Evolutionary conservation across 1,140 invertebrate genomes (phyloP).

Genomic region (Cydia amplana): DNA sequence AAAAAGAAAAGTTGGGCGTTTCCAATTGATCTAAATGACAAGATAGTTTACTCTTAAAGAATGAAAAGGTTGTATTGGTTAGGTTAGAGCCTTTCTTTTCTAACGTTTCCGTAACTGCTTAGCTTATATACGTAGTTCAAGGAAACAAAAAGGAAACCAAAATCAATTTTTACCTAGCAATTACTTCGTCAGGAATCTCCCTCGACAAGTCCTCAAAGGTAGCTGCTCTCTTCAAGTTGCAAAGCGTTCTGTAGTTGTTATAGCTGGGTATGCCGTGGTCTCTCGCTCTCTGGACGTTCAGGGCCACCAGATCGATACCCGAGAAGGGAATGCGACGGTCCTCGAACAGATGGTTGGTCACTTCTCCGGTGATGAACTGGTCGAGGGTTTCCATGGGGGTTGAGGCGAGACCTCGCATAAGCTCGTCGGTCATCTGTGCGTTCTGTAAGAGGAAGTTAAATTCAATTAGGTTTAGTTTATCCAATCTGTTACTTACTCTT

Average conservation of each 20-base stretch:
- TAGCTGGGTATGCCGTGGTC: constrained; percentile 93
- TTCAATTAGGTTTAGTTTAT: too few species aligned
- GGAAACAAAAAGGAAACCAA: neutral
- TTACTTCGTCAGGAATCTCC: constrained; percentile 92
- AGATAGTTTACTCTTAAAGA: too few species aligned
- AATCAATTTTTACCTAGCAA: constrained; percentile 79
- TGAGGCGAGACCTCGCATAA: constrained; percentile 91
- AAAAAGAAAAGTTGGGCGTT: too few species aligned
- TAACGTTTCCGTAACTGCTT: too few species aligned
- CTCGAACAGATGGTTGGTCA: constrained; percentile 96
- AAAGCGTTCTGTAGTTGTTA: constrained; percentile 91
- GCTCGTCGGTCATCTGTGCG: constrained; percentile 91
- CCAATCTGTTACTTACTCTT: too few species aligned
- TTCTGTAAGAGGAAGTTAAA: constrained; percentile 59
- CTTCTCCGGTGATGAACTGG: constrained; percentile 95
- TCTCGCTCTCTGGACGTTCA: constrained; percentile 91
- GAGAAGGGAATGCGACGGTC: constrained; percentile 91
- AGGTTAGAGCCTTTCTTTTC: too few species aligned
- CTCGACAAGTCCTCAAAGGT: constrained; percentile 89
- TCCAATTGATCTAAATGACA: too few species aligned
- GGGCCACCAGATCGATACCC: constrained; percentile 90
- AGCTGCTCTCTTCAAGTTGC: constrained; percentile 88
- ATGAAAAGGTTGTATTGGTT: too few species aligned
- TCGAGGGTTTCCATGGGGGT: constrained; percentile 97
- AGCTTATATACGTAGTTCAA: too few species aligned